These are phyloP conservation scores for Carcharodon carcharias DNA, from an alignment of 2,797 vertebrate genomes.

Conservation along the genomic window DNA sequence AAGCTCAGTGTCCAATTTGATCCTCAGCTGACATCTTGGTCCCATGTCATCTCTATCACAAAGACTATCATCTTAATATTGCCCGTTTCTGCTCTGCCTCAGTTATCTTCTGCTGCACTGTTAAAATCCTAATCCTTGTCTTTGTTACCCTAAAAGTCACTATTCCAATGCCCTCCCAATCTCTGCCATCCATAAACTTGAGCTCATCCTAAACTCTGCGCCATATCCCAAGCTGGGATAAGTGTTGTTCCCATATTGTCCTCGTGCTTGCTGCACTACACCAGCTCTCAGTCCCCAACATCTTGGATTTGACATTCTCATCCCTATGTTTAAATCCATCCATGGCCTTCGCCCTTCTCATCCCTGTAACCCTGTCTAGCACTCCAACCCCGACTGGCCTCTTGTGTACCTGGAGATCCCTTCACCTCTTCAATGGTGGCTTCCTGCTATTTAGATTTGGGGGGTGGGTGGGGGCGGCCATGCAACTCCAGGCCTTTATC, in stretches of 20 bases:
- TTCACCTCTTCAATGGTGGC: not conserved
- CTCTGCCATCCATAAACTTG: not conserved
- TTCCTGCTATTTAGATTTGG: not conserved
- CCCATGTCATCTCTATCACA: not conserved
- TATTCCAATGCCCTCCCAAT: not conserved
- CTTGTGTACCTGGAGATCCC: not conserved
- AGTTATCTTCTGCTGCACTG: not conserved
- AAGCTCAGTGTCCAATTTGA: not conserved
- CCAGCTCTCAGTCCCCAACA: not conserved
- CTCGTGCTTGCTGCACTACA: not conserved
- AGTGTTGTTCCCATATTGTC: not conserved
- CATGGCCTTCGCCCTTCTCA: not conserved
- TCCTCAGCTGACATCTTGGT: not conserved
- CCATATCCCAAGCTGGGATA: not conserved
- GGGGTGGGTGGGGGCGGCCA: too few relatives aligned
- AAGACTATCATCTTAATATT: not conserved
- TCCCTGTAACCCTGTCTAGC: not conserved
- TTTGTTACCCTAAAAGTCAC: not conserved
- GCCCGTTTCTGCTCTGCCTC: not conserved
- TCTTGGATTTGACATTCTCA: not conserved
- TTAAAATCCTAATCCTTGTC: not conserved
- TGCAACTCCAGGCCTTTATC: too few relatives aligned
- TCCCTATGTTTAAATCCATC: not conserved
- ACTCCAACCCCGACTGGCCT: not conserved
- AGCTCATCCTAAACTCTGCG: not conserved